Evolutionary conservation across 2,797 vertebrate species (phyloP).

Genomic region (Falco novaeseelandiae): DNA sequence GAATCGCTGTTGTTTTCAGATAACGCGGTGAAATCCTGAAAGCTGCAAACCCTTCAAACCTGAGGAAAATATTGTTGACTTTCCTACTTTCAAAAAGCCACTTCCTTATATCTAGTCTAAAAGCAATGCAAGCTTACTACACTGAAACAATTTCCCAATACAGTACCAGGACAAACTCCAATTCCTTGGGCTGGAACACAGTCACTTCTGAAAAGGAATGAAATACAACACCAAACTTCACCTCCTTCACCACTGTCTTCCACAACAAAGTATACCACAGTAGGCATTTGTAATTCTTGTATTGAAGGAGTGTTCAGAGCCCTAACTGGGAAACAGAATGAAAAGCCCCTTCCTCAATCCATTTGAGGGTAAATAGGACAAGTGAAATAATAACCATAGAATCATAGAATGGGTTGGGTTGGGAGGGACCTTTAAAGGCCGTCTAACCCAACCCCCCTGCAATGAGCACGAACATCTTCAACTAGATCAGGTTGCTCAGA

Average conservation of each 20-base stretch:
- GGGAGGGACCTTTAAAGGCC: no score
- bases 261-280: not conserved
- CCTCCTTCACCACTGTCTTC: not conserved
- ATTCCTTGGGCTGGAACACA: not conserved
- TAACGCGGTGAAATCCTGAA: not conserved
- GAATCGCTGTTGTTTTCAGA: not conserved
- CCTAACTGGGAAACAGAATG: not conserved
- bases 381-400: not conserved
- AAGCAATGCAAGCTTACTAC: not conserved
- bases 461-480: not conserved
- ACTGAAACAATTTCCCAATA: not conserved
- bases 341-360: not conserved
- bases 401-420: not conserved
- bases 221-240: not conserved
- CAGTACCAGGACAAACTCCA: not conserved
- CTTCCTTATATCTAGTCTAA: not conserved
- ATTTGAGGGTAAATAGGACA: not conserved
- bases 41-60: not conserved
- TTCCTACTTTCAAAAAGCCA: not conserved
- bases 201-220: not conserved
- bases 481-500: not conserved
- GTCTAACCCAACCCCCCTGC: no score
- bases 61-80: not conserved
- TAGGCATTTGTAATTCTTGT: not conserved
- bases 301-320: not conserved